Percentiles rank a stretch among this genome's conserved stretches.
These are phyloP conservation scores for Epirrita christyi DNA, from an alignment of 2,888 invertebrate species.

Conservation along the genomic window DNA sequence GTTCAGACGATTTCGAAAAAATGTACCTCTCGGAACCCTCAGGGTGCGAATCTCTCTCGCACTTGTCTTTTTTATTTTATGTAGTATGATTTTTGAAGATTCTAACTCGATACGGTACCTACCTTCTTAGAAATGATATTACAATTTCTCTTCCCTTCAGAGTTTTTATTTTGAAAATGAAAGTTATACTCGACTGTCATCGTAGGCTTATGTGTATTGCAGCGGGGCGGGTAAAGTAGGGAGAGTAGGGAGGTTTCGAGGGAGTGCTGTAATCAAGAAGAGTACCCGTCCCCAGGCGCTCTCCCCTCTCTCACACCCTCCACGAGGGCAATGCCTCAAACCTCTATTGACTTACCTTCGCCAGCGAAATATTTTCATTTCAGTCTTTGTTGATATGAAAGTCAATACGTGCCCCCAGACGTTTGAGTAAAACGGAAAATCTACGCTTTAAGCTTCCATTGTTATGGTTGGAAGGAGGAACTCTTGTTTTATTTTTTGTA, in stretches of 20 bases:
- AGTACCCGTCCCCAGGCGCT: constrained; percentile 82
- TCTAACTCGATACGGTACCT: too few species aligned
- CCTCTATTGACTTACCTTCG: constrained; percentile 79
- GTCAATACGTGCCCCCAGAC: constrained; percentile 57
- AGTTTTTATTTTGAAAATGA: constrained; percentile 51
- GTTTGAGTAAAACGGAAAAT: constrained; percentile 36
- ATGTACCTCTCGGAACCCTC: too few species aligned
- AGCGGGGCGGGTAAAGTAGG: constrained; percentile 57
- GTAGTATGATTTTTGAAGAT: too few species aligned
- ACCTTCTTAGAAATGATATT: too few species aligned
- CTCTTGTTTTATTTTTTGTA: not conserved
- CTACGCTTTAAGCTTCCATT: constrained; percentile 29
- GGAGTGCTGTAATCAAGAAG: constrained; percentile 83
- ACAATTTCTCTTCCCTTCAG: constrained; percentile 18
- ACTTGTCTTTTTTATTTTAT: too few species aligned
- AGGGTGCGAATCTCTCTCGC: too few species aligned
- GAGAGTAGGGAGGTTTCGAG: constrained; percentile 53
- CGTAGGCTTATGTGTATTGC: constrained; percentile 71
- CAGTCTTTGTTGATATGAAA: constrained; percentile 72
- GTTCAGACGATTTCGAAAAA: too few species aligned
- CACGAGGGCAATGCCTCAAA: constrained; percentile 81
- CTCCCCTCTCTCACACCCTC: constrained; percentile 44
- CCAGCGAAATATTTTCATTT: constrained; percentile 73
- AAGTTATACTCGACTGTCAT: constrained; percentile 60
- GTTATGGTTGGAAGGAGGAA: constrained; percentile 3